phyloP scores from a whole-genome alignment of 23 tunicate species.

The Halocynthia aurantium region DNA sequence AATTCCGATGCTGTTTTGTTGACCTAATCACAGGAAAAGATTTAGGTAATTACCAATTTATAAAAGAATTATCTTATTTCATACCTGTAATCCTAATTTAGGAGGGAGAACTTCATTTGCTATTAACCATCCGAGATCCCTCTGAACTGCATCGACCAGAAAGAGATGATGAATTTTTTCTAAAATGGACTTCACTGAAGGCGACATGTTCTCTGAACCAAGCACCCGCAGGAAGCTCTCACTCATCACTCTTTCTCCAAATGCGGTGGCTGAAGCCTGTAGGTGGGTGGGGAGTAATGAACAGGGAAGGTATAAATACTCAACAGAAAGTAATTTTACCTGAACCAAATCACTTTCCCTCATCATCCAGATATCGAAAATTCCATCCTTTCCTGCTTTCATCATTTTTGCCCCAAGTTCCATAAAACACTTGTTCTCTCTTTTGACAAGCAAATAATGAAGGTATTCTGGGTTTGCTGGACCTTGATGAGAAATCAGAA shows the following conservation, averaged over 20 bases:
- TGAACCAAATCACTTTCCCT: slow-evolving; percentile 84
- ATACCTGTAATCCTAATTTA: slow-evolving; percentile 39
- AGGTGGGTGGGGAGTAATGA: not conserved
- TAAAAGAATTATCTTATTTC: not conserved
- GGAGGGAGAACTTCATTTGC: slow-evolving; percentile 48
- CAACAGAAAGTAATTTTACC: slow-evolving; percentile 18
- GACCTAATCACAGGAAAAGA: slow-evolving; percentile 21
- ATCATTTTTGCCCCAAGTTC: slow-evolving; percentile 47
- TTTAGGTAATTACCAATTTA: too few relatives aligned
- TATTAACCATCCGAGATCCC: slow-evolving; percentile 74
- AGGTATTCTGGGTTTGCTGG: slow-evolving; percentile 27
- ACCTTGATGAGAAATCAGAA: slow-evolving; percentile 14
- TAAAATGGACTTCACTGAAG: slow-evolving; percentile 24
- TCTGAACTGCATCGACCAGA: slow-evolving; percentile 51
- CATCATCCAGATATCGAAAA: slow-evolving; percentile 91
- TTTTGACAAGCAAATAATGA: slow-evolving; percentile 33
- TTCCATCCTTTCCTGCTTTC: slow-evolving; percentile 57
- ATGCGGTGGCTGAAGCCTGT: slow-evolving; percentile 54
- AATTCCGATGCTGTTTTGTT: slow-evolving; percentile 15
- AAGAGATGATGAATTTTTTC: slow-evolving; percentile 46
- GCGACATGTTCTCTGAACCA: slow-evolving; percentile 15
- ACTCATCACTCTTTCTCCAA: slow-evolving; percentile 86
- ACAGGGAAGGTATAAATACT: not conserved
- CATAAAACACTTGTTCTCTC: slow-evolving; percentile 59
- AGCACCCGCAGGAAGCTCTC: slow-evolving; percentile 37